Conservation (phyloP, 53 echinoderm and acorn worm species). For the Paracentrotus lividus region DNA sequence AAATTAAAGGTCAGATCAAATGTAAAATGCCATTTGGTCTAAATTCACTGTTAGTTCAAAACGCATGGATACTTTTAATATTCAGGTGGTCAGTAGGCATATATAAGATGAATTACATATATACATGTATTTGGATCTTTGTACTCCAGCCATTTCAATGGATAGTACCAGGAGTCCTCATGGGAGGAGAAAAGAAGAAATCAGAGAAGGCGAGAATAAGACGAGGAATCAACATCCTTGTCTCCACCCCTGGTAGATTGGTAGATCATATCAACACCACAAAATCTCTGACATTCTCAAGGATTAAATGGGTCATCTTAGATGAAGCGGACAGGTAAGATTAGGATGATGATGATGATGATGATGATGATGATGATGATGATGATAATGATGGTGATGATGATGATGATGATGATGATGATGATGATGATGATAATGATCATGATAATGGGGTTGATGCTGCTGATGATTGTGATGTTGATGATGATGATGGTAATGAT, state of each 20-base stretch:
- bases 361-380: slow-evolving; percentile 54
- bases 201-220: slow-evolving; percentile 93
- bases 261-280: slow-evolving; percentile 93
- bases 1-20: no score
- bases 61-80: no score
- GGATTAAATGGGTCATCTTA: slow-evolving; percentile 85
- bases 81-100: no score
- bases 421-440: slow-evolving; percentile 33
- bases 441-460: slow-evolving; percentile 33
- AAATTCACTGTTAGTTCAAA: no score
- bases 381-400: slow-evolving; percentile 47
- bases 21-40: no score
- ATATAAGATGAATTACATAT: no score
- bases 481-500: slow-evolving; percentile 42
- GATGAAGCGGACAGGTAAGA: slow-evolving; percentile 98
- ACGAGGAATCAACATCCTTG: slow-evolving; percentile 92
- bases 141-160: slow-evolving; percentile 88
- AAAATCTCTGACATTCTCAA: slow-evolving; percentile 69
- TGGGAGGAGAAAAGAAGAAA: slow-evolving; percentile 97
- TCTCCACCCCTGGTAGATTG: slow-evolving; percentile 95
- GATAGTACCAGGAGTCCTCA: slow-evolving; percentile 95
- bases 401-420: slow-evolving; percentile 33
- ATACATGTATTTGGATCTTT: neutral
- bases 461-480: slow-evolving; percentile 43
- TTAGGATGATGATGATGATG: neutral